Evolutionary conservation across 1,140 invertebrate species (phyloP).

Genomic region (Zaprionus nigranus): DNA sequence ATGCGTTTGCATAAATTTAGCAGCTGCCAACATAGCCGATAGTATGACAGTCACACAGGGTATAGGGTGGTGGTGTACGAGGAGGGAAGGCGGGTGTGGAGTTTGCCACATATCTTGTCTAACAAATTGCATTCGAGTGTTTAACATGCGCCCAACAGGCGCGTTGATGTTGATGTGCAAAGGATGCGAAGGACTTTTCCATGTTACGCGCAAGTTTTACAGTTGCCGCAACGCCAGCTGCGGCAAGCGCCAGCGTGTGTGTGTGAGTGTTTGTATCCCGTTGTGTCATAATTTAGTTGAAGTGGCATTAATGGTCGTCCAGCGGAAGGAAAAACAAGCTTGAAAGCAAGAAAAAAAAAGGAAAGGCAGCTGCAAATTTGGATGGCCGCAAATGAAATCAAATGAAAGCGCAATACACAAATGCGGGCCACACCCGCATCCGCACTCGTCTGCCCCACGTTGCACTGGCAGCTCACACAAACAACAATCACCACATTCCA

Average conservation of each 20-base stretch:
- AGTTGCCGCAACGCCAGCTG: constrained; percentile 27
- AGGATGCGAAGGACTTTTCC: constrained; percentile 81
- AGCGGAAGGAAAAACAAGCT: constrained; percentile 18
- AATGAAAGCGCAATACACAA: constrained; percentile 52
- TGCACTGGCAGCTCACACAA: background rate
- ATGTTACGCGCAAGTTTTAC: constrained; percentile 67
- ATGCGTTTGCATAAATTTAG: constrained; percentile 81
- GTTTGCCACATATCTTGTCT: constrained; percentile 81
- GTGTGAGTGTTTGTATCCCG: constrained; percentile 31
- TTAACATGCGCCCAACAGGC: constrained; percentile 81
- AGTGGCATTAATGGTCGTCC: constrained; percentile 74
- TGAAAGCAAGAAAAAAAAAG: constrained; percentile 29
- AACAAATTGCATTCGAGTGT: constrained; percentile 83
- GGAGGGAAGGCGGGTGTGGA: constrained; percentile 10
- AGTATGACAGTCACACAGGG: constrained; percentile 41
- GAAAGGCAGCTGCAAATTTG: constrained; percentile 42
- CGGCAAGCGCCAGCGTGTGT: constrained; percentile 42
- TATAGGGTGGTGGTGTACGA: constrained; percentile 10
- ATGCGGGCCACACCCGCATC: background rate
- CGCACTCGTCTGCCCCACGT: too few species aligned
- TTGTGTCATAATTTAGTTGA: constrained; percentile 79
- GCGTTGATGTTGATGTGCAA: constrained; percentile 72
- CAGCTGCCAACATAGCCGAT: constrained; percentile 69
- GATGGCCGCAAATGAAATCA: constrained; percentile 53
- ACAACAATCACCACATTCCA: constrained; percentile 23